Conservation (phyloP, 1,140 invertebrate genomes). For the Cyrtorhinus lividipennis region DNA sequence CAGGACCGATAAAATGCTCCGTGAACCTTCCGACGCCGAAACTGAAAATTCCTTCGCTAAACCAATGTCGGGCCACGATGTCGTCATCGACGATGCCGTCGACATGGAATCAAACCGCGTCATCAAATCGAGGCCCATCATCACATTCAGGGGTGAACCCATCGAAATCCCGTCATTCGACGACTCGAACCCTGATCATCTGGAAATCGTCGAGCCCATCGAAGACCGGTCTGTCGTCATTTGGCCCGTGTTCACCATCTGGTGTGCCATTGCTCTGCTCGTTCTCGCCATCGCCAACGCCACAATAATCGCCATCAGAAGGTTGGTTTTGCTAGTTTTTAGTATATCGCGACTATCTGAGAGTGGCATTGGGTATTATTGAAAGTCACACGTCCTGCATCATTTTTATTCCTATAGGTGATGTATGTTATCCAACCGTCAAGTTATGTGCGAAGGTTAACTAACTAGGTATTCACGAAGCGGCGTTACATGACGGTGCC, state of each 20-base stretch:
- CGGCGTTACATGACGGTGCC: no score
- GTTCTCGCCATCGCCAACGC: constrained; percentile 12
- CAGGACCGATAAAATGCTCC: constrained; percentile 4
- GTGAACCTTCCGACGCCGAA: neutral
- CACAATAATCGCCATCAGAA: neutral
- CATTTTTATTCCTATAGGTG: no score
- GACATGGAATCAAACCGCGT: neutral
- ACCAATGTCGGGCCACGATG: neutral
- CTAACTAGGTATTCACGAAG: no score
- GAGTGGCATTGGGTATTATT: neutral
- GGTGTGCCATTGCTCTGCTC: constrained; percentile 4
- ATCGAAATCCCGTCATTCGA: constrained; percentile 3
- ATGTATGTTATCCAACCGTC: no score
- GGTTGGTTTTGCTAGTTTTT: neutral
- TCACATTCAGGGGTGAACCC: neutral
- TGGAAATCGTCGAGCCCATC: constrained; percentile 7
- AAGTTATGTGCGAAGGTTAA: no score
- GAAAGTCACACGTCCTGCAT: no score
- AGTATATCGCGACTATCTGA: no score
- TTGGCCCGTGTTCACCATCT: constrained; percentile 14
- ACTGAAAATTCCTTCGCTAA: neutral
- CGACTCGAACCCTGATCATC: neutral
- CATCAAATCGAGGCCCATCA: neutral
- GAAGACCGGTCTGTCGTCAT: constrained; percentile 7
- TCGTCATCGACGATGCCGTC: neutral